A percentile compares a stretch with the other conserved stretches of the same genome.
Evolutionary conservation across 2,888 invertebrate genomes (phyloP).

Genomic region (Pocota personata): DNA sequence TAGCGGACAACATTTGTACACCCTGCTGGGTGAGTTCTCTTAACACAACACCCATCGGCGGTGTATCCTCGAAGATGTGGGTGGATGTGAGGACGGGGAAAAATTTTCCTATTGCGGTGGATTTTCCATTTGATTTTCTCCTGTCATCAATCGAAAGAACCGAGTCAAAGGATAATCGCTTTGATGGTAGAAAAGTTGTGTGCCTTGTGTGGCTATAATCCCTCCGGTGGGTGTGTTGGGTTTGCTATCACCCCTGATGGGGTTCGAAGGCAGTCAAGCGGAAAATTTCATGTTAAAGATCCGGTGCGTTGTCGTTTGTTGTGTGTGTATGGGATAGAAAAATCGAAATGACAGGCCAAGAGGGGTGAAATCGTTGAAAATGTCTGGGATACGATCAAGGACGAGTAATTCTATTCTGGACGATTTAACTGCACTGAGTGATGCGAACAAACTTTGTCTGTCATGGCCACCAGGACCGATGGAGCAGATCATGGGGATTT

Average conservation of each 20-base stretch:
- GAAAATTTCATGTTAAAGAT: constrained; percentile 61
- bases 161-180: constrained; percentile 64
- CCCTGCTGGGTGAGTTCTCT: neutral
- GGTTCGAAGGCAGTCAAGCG: constrained; percentile 43
- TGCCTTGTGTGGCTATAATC: constrained; percentile 17
- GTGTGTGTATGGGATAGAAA: neutral
- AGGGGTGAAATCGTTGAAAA: neutral
- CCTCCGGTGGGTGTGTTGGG: neutral
- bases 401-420: constrained; percentile 54
- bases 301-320: constrained; percentile 33
- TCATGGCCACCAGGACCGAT: neutral
- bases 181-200: constrained; percentile 31
- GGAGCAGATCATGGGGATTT: constrained; percentile 17
- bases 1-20: constrained; percentile 45
- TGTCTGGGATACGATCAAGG: constrained; percentile 49
- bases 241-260: constrained; percentile 12
- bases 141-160: constrained; percentile 53
- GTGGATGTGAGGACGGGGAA: neutral
- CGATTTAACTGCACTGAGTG: constrained; percentile 61
- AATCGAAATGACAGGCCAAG: constrained; percentile 28
- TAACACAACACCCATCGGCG: neutral
- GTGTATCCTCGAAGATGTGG: neutral
- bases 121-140: constrained; percentile 61
- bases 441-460: constrained; percentile 50
- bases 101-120: constrained; percentile 14